phyloP scores from a whole-genome alignment of 2,888 invertebrate genomes.

The Scaptodrosophila latifasciaeformis region DNA sequence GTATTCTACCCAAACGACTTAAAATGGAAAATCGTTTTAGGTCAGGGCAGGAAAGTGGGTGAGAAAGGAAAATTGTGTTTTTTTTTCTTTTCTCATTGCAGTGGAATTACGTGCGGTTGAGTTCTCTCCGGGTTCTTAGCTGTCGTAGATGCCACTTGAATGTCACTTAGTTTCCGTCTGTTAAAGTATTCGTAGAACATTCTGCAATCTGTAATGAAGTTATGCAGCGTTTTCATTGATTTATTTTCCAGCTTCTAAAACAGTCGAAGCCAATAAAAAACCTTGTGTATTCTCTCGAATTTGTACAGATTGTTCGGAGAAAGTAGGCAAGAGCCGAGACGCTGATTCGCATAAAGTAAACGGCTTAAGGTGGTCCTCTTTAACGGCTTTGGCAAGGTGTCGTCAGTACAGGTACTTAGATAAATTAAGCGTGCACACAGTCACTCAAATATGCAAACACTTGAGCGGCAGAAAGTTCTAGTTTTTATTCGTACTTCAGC shows the following conservation, averaged over 20 bases:
- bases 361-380: too few relatives aligned
- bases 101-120: neutral
- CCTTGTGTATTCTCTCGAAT: too few relatives aligned
- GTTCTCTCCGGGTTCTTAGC: neutral
- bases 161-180: conserved; percentile 2
- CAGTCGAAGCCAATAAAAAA: conserved; percentile 38
- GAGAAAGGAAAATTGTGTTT: too few relatives aligned
- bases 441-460: conserved; percentile 41
- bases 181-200: neutral
- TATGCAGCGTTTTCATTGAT: conserved; percentile 59
- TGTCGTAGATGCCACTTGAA: conserved; percentile 39
- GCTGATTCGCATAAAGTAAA: too few relatives aligned
- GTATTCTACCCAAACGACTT: conserved; percentile 45
- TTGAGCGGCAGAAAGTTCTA: conserved; percentile 51
- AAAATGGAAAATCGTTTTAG: conserved; percentile 38
- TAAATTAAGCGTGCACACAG: conserved; percentile 50
- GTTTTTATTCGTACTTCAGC: conserved; percentile 29
- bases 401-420: conserved; percentile 52
- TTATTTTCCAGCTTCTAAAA: conserved; percentile 40
- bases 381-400: too few relatives aligned
- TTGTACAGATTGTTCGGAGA: too few relatives aligned
- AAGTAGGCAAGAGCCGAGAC: conserved; percentile 20
- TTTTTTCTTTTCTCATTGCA: neutral
- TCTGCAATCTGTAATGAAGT: conserved; percentile 39
- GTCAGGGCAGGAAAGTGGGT: too few relatives aligned